Conservation (phyloP, 1,140 invertebrate species). For the Agrypnia vestita region DNA sequence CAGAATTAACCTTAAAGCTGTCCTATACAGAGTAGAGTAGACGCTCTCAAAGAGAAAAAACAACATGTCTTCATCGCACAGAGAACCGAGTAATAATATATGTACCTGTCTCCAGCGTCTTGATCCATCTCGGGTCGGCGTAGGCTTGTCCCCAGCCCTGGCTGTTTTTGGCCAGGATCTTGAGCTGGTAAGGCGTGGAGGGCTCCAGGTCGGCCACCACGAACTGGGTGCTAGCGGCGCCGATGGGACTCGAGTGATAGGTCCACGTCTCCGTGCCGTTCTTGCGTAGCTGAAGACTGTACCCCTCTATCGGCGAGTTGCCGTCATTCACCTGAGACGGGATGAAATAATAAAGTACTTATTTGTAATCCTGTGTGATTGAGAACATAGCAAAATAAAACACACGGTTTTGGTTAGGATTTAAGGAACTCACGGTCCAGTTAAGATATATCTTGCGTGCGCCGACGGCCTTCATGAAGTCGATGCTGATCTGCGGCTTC, state of each 20-base stretch:
- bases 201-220: constrained; percentile 77
- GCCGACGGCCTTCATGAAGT: constrained; percentile 84
- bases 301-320: constrained; percentile 80
- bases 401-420: too few relatives aligned
- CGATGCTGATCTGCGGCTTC: constrained; percentile 80
- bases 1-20: too few relatives aligned
- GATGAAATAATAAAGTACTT: too few relatives aligned
- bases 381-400: too few relatives aligned
- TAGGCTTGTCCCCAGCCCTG: constrained; percentile 71
- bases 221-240: constrained; percentile 75
- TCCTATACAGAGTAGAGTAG: too few relatives aligned
- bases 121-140: constrained; percentile 72
- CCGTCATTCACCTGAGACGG: constrained; percentile 75
- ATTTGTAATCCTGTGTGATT: too few relatives aligned
- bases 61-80: too few relatives aligned
- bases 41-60: too few relatives aligned
- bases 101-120: constrained; percentile 73
- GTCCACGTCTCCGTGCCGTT: constrained; percentile 69
- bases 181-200: constrained; percentile 77
- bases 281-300: constrained; percentile 78
- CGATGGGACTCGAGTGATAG: constrained; percentile 74
- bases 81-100: background rate
- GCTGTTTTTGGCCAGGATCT: constrained; percentile 72
- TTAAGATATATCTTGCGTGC: constrained; percentile 84
- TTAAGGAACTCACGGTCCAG: constrained; percentile 76